Base-by-base conservation (phyloP, 2,113 vertebrate genomes). In the Hippolais icterina region DNA sequence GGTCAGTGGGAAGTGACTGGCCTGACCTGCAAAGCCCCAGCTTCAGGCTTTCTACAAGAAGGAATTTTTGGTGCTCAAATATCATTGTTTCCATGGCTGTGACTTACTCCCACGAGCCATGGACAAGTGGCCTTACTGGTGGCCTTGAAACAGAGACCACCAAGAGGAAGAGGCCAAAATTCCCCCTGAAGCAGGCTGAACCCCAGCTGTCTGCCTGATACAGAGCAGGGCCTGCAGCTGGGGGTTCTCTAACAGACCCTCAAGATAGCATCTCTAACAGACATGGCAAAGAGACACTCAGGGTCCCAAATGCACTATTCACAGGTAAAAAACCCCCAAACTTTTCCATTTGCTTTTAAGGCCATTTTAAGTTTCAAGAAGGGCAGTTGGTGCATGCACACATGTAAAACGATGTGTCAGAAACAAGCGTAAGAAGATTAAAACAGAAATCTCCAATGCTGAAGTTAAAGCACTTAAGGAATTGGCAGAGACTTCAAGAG, bases 401-500 rank as follows among this genome's bases (percentile, higher is more conserved):
- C 63, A 60, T 83, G 57, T 89, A 65, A 89, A 97, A 94, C 4
- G 65, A 75, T 85, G 90, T 89, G 90, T 92, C 72, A 81, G 90
- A 76, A 86, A 86, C 64, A 63, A 59, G 85, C 68, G 0, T 71
- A 83, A 90, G 88, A 74, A 94, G 76, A 95, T 95, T 81, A 81
- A 93, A 88, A 86, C 81, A 93, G 76, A 83, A 83, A 68, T 93
- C 60, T 83, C 90, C 69, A 86, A 18, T 0, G 1, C 68, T 90
- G 79, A 96, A 86, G 75, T 92, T 94, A 95, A 95, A 93, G 83
- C 80, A 96, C 86, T 95, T 96, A 92, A 93, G 65, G 88, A 94
- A 61, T 87, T 97, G 96, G 92, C 94, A 94, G 69, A 71, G 77
- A 93, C 94, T 96, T 96, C 96, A 95, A 96, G 94, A 92, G 92